These are phyloP conservation scores for Kryptolebias ocellatus DNA, from an alignment of 2,797 vertebrate species.

Conservation along the genomic window DNA sequence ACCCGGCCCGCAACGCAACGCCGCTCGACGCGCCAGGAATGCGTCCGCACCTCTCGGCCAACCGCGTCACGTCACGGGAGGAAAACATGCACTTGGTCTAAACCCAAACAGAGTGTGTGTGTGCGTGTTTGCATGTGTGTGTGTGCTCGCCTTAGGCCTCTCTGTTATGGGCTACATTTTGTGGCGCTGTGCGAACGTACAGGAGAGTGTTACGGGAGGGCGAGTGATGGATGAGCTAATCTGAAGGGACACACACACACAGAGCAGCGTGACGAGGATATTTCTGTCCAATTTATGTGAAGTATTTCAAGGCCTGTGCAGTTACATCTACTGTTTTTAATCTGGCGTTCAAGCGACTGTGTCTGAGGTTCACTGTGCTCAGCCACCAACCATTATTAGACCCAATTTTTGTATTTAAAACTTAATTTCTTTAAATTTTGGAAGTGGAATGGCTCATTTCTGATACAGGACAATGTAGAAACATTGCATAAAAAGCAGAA, in stretches of 20 bases:
- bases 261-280: conserved; percentile 64
- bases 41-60: conserved; percentile 70
- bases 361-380: conserved; percentile 19
- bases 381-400: too few relatives aligned
- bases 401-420: too few relatives aligned
- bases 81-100: conserved; percentile 41
- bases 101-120: conserved; percentile 58
- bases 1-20: conserved; percentile 48
- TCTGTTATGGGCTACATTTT: conserved; percentile 75
- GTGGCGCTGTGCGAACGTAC: conserved; percentile 61
- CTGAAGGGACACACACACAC: conserved; percentile 44
- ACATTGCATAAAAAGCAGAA: too few relatives aligned
- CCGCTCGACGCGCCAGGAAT: conserved; percentile 68
- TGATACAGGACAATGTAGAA: too few relatives aligned
- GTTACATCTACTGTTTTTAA: conserved; percentile 45
- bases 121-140: not conserved
- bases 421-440: too few relatives aligned
- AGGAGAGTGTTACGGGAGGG: conserved; percentile 65
- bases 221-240: conserved; percentile 65
- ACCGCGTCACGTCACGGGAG: conserved; percentile 57
- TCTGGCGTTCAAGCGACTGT: conserved; percentile 10
- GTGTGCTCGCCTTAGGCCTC: conserved; percentile 44
- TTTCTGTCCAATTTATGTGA: conserved; percentile 68
- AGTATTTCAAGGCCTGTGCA: conserved; percentile 69
- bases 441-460: too few relatives aligned